Base-by-base conservation (phyloP, 1,140 invertebrate genomes). In the Stenopsyche tienmushanensis region DNA sequence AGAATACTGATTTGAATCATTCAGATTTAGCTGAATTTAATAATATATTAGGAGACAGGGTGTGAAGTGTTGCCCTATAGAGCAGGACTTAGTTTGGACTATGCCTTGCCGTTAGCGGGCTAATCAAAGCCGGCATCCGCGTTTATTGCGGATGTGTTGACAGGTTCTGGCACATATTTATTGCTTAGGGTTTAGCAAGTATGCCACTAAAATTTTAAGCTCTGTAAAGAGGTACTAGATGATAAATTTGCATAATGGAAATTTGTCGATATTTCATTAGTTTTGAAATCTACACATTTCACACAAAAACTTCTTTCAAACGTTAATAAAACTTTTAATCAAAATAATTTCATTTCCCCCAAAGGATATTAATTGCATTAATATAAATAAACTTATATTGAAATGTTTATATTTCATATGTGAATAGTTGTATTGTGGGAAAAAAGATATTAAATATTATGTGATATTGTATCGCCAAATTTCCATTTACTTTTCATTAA, bases 11-110 rank as follows among this genome's bases (percentile, higher is more conserved):
- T 62, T 65, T 62, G 67, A 62, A 62, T 64, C 26, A 58, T 62
- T 65, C 67, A 64, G 54, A 54, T 25, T 55, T 58, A 69, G 67
- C 62, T 65, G 67, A 69, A 65, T 47, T 65, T 44, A 62, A 60
- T 45, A 45, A 69, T 45, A 63, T 57, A 65, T 29, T 65, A 69
- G 67, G 67, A 65, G 47, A 69, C 67, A 69, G 67, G 67, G 67
- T 69, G 67, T 69, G 67, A 52, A 65, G 18, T 64, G 57, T 69
- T 69, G 63, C 63, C 67, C 57, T 65, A 62, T 69, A 47, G 64
- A 53, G 58, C 50, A 60, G 50, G 67, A 64, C 42, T 57, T 45
- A 34, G 53, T 49, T 23, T n/a, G 39, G 20, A 62, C 5, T 47
- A 29, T 10, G 47, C 47, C 20, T 62, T 18, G 42, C 49, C 26